Base-by-base conservation (phyloP, 2,888 invertebrate species). In the Horisme vitalbata region DNA sequence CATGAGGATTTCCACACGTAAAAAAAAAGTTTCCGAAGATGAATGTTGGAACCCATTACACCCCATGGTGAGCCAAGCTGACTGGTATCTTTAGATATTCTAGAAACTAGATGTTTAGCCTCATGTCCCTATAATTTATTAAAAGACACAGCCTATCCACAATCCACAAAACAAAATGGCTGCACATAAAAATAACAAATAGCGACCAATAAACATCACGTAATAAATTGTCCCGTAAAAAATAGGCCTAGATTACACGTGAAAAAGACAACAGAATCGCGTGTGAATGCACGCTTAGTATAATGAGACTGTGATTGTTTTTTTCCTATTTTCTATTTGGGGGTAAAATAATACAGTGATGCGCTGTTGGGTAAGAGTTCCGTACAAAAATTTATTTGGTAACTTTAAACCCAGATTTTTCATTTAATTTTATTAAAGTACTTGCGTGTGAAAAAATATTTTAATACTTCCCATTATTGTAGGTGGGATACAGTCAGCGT, bases 241-340 rank as follows among this genome's bases (percentile, higher is more conserved):
- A 59, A 59, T 49, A 55, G 56, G 50, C 49, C 45, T 28, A 52
- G 56, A 59, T 56, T 59, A 54, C 45, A 52, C 44, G 47, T 47
- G 53, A 46, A 46, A 39, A 47, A 58, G 58, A 53, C 53, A 67
- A 68, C 59, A 59, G 69, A 61, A 51, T 79, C 62, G 82, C 82
- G 82, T 82, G 82, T 65, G 63, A 63, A 62, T 65, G 67, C 70
- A 71, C 68, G 78, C 64, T 75, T 70, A 62, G 58, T 68, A 63
- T 79, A 81, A 82, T 81, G 75, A 72, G 71, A 63, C 61, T 73
- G 73, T 75, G 79, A 80, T 81, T 76, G 80, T 75, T 73, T 44
- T 51, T 69, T 64, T 59, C 61, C 63, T 67, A 66, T 60, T 64
- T 62, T 64, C 63, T 52, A 61, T 57, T 60, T 57, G 57, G 69